Evolutionary conservation across 2,888 invertebrate genomes (phyloP).

Genomic region (Acanthoscelides obtectus): DNA sequence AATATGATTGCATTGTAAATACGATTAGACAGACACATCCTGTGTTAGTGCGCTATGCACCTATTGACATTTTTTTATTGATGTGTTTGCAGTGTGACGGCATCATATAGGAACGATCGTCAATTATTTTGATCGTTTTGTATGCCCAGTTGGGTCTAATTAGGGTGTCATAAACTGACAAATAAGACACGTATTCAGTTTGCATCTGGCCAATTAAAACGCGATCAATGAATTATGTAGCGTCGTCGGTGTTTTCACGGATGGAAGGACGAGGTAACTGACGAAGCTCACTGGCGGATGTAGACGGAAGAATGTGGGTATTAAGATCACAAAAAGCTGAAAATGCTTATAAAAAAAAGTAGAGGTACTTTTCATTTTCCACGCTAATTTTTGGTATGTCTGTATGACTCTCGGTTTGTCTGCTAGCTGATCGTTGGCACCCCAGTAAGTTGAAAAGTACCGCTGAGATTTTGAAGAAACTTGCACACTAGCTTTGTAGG

Average conservation of each 20-base stretch:
- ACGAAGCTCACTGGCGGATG: not conserved
- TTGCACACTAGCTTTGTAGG: too few relatives aligned
- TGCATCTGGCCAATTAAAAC: conserved; percentile 32
- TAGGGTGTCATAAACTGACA: conserved; percentile 26
- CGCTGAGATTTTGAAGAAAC: too few relatives aligned
- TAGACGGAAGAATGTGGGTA: too few relatives aligned
- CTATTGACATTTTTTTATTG: not conserved
- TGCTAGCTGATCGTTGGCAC: too few relatives aligned
- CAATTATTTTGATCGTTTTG: conserved; percentile 12
- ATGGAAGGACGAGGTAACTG: conserved; percentile 14
- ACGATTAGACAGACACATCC: not conserved
- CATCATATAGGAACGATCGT: conserved; percentile 2
- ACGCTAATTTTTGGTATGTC: too few relatives aligned
- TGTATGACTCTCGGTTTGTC: too few relatives aligned
- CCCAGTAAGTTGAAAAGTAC: too few relatives aligned
- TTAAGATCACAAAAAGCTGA: too few relatives aligned
- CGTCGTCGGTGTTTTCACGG: conserved; percentile 6
- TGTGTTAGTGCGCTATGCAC: not conserved
- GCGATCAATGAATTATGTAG: conserved; percentile 36
- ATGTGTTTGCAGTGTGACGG: not conserved
- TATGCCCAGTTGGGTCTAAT: conserved; percentile 12
- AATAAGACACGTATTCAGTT: conserved; percentile 30
- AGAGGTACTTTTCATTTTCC: too few relatives aligned
- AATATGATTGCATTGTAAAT: too few relatives aligned
- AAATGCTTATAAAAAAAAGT: too few relatives aligned